Percentiles rank a stretch among this genome's conserved stretches.
phyloP scores from a whole-genome alignment of 1,140 invertebrate genomes.

The Sarcophaga peregrina region DNA sequence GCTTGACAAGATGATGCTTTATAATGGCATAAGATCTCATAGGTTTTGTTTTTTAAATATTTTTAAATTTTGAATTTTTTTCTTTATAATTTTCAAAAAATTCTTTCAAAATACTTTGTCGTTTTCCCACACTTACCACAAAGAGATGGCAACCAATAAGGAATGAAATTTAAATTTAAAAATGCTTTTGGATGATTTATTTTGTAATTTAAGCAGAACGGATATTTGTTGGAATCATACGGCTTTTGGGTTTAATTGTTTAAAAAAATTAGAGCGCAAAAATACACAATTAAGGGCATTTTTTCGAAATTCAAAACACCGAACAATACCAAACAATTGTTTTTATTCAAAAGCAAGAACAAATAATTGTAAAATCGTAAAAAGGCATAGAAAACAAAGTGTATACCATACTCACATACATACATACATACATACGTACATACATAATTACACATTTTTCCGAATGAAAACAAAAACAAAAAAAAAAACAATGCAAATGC shows the following conservation, averaged over 20 bases:
- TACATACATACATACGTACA: too few relatives aligned
- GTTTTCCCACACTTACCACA: background rate
- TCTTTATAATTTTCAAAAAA: background rate
- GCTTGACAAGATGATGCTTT: background rate
- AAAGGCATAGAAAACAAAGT: background rate
- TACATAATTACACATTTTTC: too few relatives aligned
- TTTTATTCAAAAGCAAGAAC: background rate
- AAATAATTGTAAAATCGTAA: background rate
- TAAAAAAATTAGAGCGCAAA: conserved; percentile 29
- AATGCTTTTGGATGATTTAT: background rate
- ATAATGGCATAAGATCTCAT: background rate
- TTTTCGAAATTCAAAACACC: background rate
- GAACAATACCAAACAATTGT: background rate
- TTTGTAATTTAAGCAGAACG: conserved; percentile 9
- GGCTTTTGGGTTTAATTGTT: background rate
- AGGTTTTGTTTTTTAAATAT: background rate
- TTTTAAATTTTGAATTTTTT: background rate
- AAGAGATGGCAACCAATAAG: background rate
- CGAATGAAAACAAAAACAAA: too few relatives aligned
- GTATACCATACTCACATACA: too few relatives aligned
- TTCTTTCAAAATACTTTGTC: background rate
- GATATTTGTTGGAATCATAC: background rate
- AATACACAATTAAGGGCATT: conserved; percentile 34
- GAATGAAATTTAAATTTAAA: background rate
- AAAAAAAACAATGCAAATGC: background rate